Evolutionary conservation across 2,797 vertebrate genomes (phyloP).

Genomic region (Schizopygopsis malacanthus): DNA sequence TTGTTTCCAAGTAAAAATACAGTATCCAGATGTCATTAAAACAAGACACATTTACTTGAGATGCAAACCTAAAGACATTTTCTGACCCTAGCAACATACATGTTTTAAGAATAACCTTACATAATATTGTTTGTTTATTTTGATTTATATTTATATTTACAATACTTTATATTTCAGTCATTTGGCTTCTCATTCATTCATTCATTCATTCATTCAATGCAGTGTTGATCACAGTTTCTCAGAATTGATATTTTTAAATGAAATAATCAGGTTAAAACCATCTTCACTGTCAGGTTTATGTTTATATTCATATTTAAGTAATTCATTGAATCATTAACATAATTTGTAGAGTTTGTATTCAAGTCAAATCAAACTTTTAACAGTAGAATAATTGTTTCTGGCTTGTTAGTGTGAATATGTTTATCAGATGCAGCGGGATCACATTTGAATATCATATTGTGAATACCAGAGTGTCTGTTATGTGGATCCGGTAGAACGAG

Average conservation of each 20-base stretch:
- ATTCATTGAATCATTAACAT: background rate
- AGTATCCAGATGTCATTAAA: background rate
- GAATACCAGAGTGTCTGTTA: background rate
- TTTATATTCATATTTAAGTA: background rate
- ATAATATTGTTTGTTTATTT: too few species aligned
- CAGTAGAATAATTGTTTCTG: background rate
- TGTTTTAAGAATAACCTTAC: too few species aligned
- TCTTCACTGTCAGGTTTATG: background rate
- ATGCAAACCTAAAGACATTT: too few species aligned
- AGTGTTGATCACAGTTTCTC: background rate
- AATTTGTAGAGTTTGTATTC: background rate
- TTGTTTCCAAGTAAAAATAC: background rate
- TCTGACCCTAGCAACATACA: too few species aligned
- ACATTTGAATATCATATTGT: background rate
- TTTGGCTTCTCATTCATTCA: too few species aligned
- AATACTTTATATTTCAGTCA: background rate
- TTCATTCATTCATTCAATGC: background rate
- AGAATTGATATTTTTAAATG: background rate
- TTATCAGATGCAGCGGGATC: background rate
- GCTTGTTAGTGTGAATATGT: background rate
- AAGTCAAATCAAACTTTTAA: background rate
- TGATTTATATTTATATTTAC: too few species aligned
- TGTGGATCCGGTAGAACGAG: background rate
- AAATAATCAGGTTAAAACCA: background rate
- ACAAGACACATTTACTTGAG: background rate